Evolutionary conservation across 2,113 vertebrate species (phyloP).

Genomic region (Tachuris rubrigastra): DNA sequence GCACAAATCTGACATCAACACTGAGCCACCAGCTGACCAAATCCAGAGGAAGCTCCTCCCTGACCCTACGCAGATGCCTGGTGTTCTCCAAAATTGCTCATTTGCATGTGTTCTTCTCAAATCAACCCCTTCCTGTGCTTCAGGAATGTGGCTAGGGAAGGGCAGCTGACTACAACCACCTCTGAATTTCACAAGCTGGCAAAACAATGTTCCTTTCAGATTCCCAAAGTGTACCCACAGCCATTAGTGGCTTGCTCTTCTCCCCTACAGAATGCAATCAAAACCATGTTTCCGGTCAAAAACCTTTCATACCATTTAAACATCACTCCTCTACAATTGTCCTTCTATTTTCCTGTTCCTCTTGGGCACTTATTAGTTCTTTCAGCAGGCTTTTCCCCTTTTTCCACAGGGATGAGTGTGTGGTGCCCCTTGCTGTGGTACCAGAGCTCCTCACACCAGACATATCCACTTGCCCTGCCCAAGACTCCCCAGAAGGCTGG

Average conservation of each 20-base stretch:
- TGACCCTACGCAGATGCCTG: background rate
- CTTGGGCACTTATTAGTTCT: background rate
- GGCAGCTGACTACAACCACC: background rate
- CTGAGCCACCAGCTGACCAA: background rate
- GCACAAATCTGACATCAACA: background rate
- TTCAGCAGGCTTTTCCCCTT: background rate
- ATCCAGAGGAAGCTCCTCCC: background rate
- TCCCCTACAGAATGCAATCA: background rate
- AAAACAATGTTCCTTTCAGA: background rate
- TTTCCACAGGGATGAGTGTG: accelerated
- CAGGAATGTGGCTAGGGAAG: background rate
- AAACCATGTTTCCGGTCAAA: background rate
- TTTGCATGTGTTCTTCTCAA: conserved; percentile 17
- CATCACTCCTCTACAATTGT: background rate
- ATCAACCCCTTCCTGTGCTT: background rate
- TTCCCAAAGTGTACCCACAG: background rate
- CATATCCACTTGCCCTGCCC: background rate
- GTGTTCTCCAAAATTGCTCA: background rate
- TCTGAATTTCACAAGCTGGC: background rate
- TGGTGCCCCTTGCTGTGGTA: background rate
- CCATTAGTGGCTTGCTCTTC: background rate
- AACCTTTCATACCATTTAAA: background rate
- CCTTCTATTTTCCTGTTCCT: background rate
- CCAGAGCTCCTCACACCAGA: background rate
- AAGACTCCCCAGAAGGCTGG: background rate